Base-by-base conservation (phyloP, 2,113 vertebrate species). In the Paraplagusia blochii region DNA sequence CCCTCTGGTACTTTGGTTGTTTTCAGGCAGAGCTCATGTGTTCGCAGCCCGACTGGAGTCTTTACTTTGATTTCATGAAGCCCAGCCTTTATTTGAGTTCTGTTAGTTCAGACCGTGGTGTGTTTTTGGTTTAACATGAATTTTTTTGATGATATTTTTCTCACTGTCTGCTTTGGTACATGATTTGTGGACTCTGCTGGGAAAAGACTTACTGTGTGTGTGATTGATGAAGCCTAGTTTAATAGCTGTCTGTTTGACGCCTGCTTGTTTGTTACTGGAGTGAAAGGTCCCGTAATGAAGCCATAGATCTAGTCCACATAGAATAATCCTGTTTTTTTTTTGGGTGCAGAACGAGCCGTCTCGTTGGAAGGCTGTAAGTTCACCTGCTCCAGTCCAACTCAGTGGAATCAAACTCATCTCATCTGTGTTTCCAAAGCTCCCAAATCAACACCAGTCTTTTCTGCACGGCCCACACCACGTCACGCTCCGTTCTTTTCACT, bases 191-290 rank as follows among this genome's bases (percentile, higher is more conserved):
- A 67, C 76, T 78, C 64, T 80, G 77, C 79, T 85, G 80, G 71
- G 76, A 53, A 29, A 29, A 76, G 61, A 63, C 74, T 62, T 64
- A 65, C 76, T 77, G 68, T 13, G 29, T 13, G 10, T 18, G 51
- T 14, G 16, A 13, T 39, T 13, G 46, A 11, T 47, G 38, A 18
- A 29, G 22, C 22, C 22, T 50, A 22, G 33, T 72, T 45, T 61
- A 63, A 69, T 63, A 62, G 67, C 78, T 73, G 64, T 87, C 74
- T 76, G 80, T 59, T 80, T 50, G 39, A 57, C 58, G 65, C 72
- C 80, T 87, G 78, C 80, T 85, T 63, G 67, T 74, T 46, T 9
- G 9, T 71, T 85, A 87, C 78, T 85, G 78, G 76, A 85, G 77
- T 61, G 63, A 76, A 77, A 60, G 69, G 45, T 78, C 67, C 66